A percentile compares a stretch with the other conserved stretches of the same genome.
Conservation (phyloP, 2,888 invertebrate species). For the Papilio protenor region DNA sequence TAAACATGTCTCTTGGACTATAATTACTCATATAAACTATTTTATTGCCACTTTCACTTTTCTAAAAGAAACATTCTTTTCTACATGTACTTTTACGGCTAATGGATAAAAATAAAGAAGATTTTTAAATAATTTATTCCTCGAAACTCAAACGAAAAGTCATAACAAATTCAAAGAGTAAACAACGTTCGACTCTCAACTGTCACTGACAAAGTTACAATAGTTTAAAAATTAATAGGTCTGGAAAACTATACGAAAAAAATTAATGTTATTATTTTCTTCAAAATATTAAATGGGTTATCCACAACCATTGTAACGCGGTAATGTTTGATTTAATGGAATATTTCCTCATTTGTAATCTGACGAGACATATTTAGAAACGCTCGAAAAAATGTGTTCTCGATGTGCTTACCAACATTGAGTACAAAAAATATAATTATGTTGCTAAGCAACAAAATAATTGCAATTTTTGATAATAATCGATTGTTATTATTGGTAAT, state of each 20-base stretch:
- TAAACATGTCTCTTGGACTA: not conserved
- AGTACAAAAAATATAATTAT: not conserved
- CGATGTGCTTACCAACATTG: not conserved
- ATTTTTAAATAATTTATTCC: not conserved
- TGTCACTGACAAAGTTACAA: not conserved
- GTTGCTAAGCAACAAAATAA: constrained; percentile 8
- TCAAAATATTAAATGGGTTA: not conserved
- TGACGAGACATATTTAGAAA: not conserved
- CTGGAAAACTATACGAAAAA: not conserved
- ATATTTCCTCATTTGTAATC: not conserved
- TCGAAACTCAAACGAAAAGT: not conserved
- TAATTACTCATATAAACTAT: not conserved
- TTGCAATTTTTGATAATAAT: not conserved
- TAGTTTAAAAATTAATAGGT: not conserved
- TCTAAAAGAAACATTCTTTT: not conserved
- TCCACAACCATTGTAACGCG: not conserved
- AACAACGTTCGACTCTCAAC: not conserved
- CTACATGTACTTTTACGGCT: not conserved
- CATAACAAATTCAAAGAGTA: not conserved
- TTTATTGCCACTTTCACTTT: not conserved
- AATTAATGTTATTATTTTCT: not conserved
- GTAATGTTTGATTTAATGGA: not conserved
- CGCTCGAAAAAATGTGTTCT: not conserved
- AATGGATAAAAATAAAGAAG: not conserved
- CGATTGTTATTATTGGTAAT: not conserved